Evolutionary conservation across 2,113 vertebrate species (phyloP).

Genomic region (Bubo bubo): DNA sequence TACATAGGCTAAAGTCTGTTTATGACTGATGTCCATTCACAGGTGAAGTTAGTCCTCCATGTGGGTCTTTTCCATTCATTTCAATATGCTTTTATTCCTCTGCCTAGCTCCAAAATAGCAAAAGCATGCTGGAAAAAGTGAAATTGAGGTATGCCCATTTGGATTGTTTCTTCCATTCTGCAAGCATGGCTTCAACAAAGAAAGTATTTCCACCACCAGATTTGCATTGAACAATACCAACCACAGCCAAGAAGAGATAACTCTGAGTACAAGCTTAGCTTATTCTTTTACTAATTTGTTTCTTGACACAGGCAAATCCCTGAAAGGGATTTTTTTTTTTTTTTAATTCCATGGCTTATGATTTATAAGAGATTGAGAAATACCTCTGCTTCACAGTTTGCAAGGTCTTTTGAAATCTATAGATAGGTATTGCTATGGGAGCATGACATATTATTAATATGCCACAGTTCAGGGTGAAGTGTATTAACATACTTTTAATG

Average conservation of each 20-base stretch:
- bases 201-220: neutral
- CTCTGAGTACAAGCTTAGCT: neutral
- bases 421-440: neutral
- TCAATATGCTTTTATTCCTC: neutral
- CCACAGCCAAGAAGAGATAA: neutral
- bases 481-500: neutral
- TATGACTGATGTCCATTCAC: neutral
- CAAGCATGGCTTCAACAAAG: neutral
- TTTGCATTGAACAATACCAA: neutral
- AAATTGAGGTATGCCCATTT: neutral
- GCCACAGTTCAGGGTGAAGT: neutral
- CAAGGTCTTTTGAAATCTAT: slow-evolving; percentile 8
- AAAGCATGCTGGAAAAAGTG: neutral
- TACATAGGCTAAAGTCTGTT: neutral
- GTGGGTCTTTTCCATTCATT: neutral
- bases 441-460: slow-evolving; percentile 4
- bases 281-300: slow-evolving; percentile 41
- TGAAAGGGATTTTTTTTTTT: neutral
- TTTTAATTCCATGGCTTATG: neutral
- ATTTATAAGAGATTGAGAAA: slow-evolving; percentile 21
- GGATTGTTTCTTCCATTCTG: neutral
- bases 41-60: neutral
- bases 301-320: slow-evolving; percentile 9
- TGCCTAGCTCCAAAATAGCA: neutral
- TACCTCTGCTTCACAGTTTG: neutral